Base-by-base conservation (phyloP, 2,113 vertebrate genomes). In the Bubo scandiacus region DNA sequence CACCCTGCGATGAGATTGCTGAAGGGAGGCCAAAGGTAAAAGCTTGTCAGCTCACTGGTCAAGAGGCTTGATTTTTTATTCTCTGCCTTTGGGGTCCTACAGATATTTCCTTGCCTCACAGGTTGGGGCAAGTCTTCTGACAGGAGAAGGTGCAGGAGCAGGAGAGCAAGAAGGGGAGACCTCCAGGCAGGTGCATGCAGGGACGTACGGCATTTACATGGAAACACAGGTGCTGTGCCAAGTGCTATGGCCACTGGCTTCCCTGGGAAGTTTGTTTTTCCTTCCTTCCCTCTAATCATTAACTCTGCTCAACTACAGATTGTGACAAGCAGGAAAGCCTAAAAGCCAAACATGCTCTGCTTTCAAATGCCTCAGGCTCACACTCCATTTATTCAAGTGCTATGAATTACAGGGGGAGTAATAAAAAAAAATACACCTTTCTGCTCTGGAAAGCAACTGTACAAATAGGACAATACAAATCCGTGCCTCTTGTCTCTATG, bases 151-250 rank as follows among this genome's bases (percentile, higher is more conserved):
- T 38, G 9, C 16, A 12, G 43, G 27, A 52, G 11, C 34, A 58
- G 25, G 36, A 62, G n/a, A 71, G 7, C 6, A 58, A 45, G 52
- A 79, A 58, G 30, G n/a, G 27, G 17, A 61, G 20, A 75, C 6
- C 32, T 66, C 27, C 10, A 30, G 30, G 47, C 27, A 51, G 55
- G 38, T 3, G 1, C 18, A 29, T 0, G 1, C 9, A n/a, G 61
- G 34, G 43, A 29, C 1, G 1, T 9, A 51, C 0, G 0, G 25
- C 25, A 13, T 49, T 74, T 40, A n/a, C 20, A 57, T 3, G 10
- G 51, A 20, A 40, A 65, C 15, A 26, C 45, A 27, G 16, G 19
- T 43, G 59, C 78, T 83, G 59, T 0, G 0, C 36, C 0, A 1
- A 40, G 29, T 23, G 21, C 52, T 62, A 11, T 3, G 11, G 45